A percentile compares a stretch with the other conserved stretches of the same genome.
Conservation (phyloP, 2,888 invertebrate species). For the Cephus nigrinus region DNA sequence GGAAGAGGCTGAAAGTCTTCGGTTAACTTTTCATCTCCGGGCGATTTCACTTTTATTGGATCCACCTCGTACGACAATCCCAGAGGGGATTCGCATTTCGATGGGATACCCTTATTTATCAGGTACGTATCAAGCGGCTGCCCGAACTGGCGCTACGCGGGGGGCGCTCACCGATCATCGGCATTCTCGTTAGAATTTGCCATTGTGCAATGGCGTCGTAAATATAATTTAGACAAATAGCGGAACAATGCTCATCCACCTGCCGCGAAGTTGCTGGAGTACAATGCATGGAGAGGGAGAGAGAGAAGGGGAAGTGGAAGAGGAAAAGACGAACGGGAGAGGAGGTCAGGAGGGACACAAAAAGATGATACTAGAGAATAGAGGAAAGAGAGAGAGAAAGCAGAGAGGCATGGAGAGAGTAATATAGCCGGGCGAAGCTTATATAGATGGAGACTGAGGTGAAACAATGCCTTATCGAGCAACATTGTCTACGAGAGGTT, state of each 20-base stretch:
- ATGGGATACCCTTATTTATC: no score
- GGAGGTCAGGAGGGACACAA: neutral
- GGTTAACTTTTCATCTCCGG: constrained; percentile 45
- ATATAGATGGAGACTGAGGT: constrained; percentile 45
- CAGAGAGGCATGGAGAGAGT: neutral
- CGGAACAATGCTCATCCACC: constrained; percentile 29
- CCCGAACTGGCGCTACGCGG: no score
- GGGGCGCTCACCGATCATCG: constrained; percentile 45
- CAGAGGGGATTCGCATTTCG: constrained; percentile 16
- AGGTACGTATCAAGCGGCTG: no score
- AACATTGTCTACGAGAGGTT: constrained; percentile 52
- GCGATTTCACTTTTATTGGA: constrained; percentile 50
- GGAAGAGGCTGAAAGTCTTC: neutral
- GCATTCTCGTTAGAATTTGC: constrained; percentile 30
- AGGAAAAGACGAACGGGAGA: constrained; percentile 6
- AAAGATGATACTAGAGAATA: neutral
- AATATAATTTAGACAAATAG: constrained; percentile 44
- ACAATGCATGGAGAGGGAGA: neutral
- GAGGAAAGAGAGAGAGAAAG: neutral
- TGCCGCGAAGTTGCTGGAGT: constrained; percentile 3
- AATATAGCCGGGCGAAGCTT: constrained; percentile 30
- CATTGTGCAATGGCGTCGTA: constrained; percentile 34
- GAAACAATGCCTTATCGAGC: constrained; percentile 64
- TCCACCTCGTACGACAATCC: constrained; percentile 45
- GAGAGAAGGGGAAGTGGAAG: constrained; percentile 3